phyloP scores from a whole-genome alignment of 2,797 vertebrate genomes.

The Onychomys torridus region DNA sequence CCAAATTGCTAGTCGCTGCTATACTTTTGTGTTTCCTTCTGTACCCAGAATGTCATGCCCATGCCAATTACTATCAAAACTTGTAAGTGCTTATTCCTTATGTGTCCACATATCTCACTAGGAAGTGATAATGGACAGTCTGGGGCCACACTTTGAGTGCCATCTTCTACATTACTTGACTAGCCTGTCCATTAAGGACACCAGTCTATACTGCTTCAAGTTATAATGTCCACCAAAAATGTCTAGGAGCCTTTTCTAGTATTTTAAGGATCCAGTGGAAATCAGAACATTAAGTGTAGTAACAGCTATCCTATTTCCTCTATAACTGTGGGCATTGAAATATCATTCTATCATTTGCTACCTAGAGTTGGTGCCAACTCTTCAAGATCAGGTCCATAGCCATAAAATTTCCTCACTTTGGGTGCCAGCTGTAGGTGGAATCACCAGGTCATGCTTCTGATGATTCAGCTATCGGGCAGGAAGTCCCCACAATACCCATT shows the following conservation, averaged over 20 bases:
- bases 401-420: background rate
- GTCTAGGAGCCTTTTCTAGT: background rate
- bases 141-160: background rate
- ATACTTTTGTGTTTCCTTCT: background rate
- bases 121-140: background rate
- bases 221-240: background rate
- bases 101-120: background rate
- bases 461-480: background rate
- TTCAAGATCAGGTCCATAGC: background rate
- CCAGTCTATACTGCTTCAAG: background rate
- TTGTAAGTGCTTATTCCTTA: background rate
- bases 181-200: background rate
- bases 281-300: background rate
- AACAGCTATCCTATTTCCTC: background rate
- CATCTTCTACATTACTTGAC: background rate
- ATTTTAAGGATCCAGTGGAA: slow-evolving; percentile 11
- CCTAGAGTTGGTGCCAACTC: background rate
- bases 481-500: background rate
- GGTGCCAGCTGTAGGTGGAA: background rate
- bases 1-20: background rate
- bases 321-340: background rate
- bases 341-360: background rate
- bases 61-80: background rate
- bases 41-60: background rate
- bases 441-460: background rate